phyloP scores from a whole-genome alignment of 2,113 vertebrate genomes.

The Cololabis saira region DNA sequence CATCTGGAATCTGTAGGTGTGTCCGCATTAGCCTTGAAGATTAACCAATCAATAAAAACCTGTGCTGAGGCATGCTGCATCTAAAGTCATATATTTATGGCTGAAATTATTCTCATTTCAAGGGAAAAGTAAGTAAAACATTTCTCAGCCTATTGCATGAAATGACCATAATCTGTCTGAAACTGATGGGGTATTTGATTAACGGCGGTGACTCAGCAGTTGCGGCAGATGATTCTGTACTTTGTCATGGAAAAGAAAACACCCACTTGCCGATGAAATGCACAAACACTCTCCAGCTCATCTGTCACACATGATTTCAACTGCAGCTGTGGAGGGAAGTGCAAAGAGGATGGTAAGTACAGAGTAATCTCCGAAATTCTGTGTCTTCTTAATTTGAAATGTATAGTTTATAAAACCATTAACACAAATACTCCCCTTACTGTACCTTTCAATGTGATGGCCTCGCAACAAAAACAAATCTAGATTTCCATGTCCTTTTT shows the following conservation, averaged over 20 bases:
- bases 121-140: constrained; percentile 11
- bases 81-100: background rate
- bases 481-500: too few relatives aligned
- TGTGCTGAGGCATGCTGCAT: constrained; percentile 12
- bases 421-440: too few relatives aligned
- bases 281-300: background rate
- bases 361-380: too few relatives aligned
- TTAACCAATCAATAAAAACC: constrained; percentile 34
- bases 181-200: constrained; percentile 17
- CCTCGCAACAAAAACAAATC: too few relatives aligned
- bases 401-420: too few relatives aligned
- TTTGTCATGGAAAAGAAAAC: constrained; percentile 17
- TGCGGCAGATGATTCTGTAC: background rate
- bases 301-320: background rate
- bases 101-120: constrained; percentile 23
- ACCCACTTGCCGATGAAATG: background rate
- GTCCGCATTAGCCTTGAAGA: constrained; percentile 20
- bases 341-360: background rate
- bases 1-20: too few relatives aligned
- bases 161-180: constrained; percentile 16
- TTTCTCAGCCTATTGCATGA: background rate
- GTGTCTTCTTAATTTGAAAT: too few relatives aligned
- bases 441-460: too few relatives aligned
- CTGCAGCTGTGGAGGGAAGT: background rate
- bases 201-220: constrained; percentile 28